phyloP scores from a whole-genome alignment of 2,888 invertebrate species.

The Synergus umbraculus region DNA sequence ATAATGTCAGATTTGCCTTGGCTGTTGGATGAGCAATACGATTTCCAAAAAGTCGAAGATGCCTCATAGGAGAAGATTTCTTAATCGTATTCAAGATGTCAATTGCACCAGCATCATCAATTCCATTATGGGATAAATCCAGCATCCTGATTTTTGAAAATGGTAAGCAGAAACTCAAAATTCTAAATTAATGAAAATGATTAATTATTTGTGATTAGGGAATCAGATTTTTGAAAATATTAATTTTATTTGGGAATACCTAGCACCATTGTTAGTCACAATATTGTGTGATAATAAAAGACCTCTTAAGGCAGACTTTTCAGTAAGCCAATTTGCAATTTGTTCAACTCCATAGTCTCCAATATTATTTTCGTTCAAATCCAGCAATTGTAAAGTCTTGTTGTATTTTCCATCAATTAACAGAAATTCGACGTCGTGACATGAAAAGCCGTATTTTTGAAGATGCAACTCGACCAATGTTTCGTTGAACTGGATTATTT shows the following conservation, averaged over 20 bases:
- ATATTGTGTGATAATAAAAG: conserved; percentile 81
- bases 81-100: conserved; percentile 80
- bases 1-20: conserved; percentile 61
- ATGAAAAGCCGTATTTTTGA: conserved; percentile 81
- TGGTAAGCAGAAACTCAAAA: conserved; percentile 80
- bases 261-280: conserved; percentile 80
- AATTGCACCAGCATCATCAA: conserved; percentile 79
- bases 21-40: conserved; percentile 69
- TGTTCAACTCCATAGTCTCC: conserved; percentile 81
- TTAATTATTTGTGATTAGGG: not conserved
- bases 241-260: conserved; percentile 61
- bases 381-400: conserved; percentile 79
- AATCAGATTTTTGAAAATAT: conserved; percentile 42
- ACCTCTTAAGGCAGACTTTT: conserved; percentile 78
- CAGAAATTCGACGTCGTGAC: conserved; percentile 81
- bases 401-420: conserved; percentile 79
- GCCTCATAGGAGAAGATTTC: conserved; percentile 77
- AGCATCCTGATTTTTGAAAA: conserved; percentile 80
- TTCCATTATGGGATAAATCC: conserved; percentile 80
- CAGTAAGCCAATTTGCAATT: conserved; percentile 79
- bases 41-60: conserved; percentile 78
- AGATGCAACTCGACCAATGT: conserved; percentile 80
- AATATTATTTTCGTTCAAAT: conserved; percentile 81
- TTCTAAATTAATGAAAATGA: conserved; percentile 67
- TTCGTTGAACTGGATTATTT: conserved; percentile 62